Evolutionary conservation across 2,113 vertebrate species (phyloP).

Genomic region (Nothocercus julius): DNA sequence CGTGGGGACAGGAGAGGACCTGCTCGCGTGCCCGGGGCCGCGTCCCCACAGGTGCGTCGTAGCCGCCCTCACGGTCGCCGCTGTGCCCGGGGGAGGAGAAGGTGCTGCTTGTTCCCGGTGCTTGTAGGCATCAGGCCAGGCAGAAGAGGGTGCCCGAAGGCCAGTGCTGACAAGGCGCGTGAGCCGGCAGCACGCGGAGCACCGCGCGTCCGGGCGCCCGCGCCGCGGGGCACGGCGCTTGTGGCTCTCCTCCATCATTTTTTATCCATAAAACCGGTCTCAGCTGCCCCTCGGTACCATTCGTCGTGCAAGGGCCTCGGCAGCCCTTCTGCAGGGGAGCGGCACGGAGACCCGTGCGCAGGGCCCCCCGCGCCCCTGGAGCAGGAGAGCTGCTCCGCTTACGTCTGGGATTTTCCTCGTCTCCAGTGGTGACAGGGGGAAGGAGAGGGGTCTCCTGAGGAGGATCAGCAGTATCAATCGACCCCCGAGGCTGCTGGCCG

Average conservation of each 20-base stretch:
- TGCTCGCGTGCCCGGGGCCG: accelerated
- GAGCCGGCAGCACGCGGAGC: not conserved
- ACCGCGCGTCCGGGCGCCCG: accelerated
- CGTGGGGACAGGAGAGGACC: not conserved
- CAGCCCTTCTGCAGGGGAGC: not conserved
- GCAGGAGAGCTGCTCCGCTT: not conserved
- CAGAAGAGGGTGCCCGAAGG: slow-evolving; percentile 27
- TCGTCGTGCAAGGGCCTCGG: not conserved
- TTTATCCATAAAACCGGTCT: accelerated
- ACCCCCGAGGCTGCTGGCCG: not conserved
- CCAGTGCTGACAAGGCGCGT: not conserved
- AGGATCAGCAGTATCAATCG: not conserved
- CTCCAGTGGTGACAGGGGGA: not conserved
- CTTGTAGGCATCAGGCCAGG: slow-evolving; percentile 3
- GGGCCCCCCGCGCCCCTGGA: not conserved
- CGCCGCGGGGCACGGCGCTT: accelerated
- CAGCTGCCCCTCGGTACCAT: not conserved
- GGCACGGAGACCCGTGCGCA: not conserved
- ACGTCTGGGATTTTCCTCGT: not conserved
- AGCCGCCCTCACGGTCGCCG: accelerated
- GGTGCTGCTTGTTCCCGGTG: not conserved
- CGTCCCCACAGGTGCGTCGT: not conserved
- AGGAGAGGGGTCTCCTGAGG: not conserved
- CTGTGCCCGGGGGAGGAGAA: not conserved
- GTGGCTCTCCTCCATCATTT: not conserved